Base-by-base conservation (phyloP, 2,888 invertebrate genomes). In the Achlya flavicornis region DNA sequence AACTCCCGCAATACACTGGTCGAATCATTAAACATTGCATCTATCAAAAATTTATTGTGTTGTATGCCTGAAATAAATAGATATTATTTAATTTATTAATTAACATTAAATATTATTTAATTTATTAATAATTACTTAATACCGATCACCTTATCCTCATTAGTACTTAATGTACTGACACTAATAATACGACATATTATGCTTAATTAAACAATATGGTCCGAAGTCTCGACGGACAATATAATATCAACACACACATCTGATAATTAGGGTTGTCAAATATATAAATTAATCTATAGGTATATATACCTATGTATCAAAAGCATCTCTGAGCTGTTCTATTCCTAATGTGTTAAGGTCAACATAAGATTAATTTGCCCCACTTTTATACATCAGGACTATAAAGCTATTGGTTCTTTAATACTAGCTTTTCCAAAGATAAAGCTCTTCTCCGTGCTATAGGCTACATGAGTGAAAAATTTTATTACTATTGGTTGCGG, bases 191-290 rank as follows among this genome's bases (percentile, higher is more conserved):
- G 19, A 53, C 53, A 53, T n/a, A 41, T 16, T 48, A 53, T 19
- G 53, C 53, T n/a, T 53, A 53, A 53, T 53, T 53, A 53, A 53
- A 53, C 53, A 53, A n/a, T 46, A 46, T n/a, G 46, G 46, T 46
- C 11, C 41, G 41, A 41, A 41, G 41, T 41, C 53, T 19, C 53
- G 2, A 19, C 8, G 10, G 53, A 53, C 19, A 53, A 19, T 53
- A 53, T 16, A n/a, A 53, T 53, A 53, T 19, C 10, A 53, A 26
- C 8, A 14, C 4, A 53, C 16, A 8, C 6, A 19, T 19, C 10
- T 53, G 53, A 19, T 53, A 53, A 53, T 53, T 53, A 53, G 53
- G 53, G 53, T 53, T 53, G 53, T 53, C 53, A 8, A 16, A 46
- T 46, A 46, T 35, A 35, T 53, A 19, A 53, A 10, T 53, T 19